Conservation (phyloP, 2,888 invertebrate species). For the Trissolcus brochymenae region DNA sequence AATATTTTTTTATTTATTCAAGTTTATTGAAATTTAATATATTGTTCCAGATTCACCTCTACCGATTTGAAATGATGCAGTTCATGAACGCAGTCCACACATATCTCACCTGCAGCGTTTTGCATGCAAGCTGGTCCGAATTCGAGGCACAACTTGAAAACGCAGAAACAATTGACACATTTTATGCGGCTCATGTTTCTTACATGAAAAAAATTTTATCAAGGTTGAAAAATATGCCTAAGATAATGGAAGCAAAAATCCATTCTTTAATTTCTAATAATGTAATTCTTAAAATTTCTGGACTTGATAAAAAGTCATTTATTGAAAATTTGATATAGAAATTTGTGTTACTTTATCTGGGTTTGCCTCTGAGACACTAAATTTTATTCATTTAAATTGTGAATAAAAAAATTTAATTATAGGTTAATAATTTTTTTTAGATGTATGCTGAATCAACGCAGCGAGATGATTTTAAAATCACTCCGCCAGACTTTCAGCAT, state of each 20-base stretch:
- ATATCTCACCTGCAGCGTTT: conserved; percentile 86
- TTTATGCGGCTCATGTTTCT: conserved; percentile 84
- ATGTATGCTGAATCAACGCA: conserved; percentile 84
- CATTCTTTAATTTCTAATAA: too few relatives aligned
- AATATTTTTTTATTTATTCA: too few relatives aligned
- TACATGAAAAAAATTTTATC: conserved; percentile 87
- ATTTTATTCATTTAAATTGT: neutral
- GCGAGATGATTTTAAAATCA: conserved; percentile 82
- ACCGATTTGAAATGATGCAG: conserved; percentile 86
- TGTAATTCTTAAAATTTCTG: too few relatives aligned
- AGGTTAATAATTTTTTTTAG: conserved; percentile 75
- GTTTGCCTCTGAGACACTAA: neutral
- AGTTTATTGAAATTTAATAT: neutral
- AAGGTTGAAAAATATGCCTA: conserved; percentile 73
- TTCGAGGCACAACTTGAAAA: conserved; percentile 83
- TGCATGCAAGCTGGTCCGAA: conserved; percentile 85
- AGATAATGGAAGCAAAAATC: too few relatives aligned
- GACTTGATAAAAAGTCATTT: too few relatives aligned
- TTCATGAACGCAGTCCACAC: conserved; percentile 86
- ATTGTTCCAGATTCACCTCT: conserved; percentile 79
- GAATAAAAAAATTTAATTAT: conserved; percentile 80
- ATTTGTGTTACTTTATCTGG: too few relatives aligned
- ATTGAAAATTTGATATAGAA: too few relatives aligned
- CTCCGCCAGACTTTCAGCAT: conserved; percentile 85
- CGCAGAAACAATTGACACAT: conserved; percentile 83